Percentiles rank a stretch among this genome's conserved stretches.
phyloP scores from a whole-genome alignment of 53 echinoderm and acorn worm species.

The Patiria pectinifera region DNA sequence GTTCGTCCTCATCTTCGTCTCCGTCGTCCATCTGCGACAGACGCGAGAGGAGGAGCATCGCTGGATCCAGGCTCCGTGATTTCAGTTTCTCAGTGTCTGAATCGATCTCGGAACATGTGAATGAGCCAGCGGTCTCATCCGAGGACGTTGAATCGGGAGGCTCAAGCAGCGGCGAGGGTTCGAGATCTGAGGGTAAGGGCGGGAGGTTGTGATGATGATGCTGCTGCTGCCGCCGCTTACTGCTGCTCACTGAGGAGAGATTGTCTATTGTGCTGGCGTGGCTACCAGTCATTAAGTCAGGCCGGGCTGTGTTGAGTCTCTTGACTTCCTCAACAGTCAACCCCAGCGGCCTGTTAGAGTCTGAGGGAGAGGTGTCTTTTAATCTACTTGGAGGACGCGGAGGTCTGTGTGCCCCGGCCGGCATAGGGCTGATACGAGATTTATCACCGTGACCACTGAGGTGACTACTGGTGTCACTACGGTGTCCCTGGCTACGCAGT shows the following conservation, averaged over 20 bases:
- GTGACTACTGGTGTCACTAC: conserved; percentile 83
- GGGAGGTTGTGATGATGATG: conserved; percentile 28
- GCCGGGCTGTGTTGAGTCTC: conserved; percentile 87
- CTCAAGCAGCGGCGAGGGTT: conserved; percentile 78
- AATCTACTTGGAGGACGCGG: conserved; percentile 62
- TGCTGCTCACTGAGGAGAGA: conserved; percentile 79
- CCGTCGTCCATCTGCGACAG: conserved; percentile 88
- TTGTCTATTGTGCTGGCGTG: conserved; percentile 94
- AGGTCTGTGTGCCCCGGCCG: conserved; percentile 45
- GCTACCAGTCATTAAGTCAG: conserved; percentile 91
- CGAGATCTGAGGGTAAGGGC: conserved; percentile 35
- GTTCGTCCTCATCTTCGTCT: conserved; percentile 63
- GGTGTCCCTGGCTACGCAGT: conserved; percentile 85
- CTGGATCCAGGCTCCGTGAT: conserved; percentile 66
- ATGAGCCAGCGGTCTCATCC: conserved; percentile 94
- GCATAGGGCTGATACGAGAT: conserved; percentile 67
- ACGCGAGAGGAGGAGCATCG: conserved; percentile 73
- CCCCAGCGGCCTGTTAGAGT: conserved; percentile 68
- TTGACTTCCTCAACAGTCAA: conserved; percentile 93
- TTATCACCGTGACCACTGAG: conserved; percentile 67
- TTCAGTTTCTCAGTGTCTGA: conserved; percentile 60
- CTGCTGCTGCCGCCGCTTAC: conserved; percentile 7
- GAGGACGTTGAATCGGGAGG: conserved; percentile 85
- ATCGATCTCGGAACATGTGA: conserved; percentile 96
- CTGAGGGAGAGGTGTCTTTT: conserved; percentile 31